Percentiles rank a stretch among this genome's conserved stretches.
Evolutionary conservation across 2,888 invertebrate genomes (phyloP).

Genomic region (Clanis bilineata): DNA sequence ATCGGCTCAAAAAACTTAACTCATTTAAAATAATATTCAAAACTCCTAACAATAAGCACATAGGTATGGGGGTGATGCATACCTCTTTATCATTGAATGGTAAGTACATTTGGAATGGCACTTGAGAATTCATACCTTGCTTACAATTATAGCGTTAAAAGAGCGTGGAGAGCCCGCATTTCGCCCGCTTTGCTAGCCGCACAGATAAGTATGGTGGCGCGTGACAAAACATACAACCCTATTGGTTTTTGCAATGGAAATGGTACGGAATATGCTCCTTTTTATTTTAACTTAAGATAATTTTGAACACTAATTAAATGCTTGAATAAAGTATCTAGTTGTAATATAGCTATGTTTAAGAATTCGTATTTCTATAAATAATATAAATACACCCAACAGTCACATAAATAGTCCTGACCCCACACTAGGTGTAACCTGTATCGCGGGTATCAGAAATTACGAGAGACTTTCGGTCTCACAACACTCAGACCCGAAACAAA

Average conservation of each 20-base stretch:
- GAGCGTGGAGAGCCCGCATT: slow-evolving; percentile 52
- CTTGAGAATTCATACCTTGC: slow-evolving; percentile 5
- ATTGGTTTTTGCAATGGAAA: slow-evolving; percentile 25
- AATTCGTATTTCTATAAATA: no score
- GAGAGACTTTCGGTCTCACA: no score
- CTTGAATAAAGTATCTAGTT: no score
- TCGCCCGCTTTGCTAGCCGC: slow-evolving; percentile 43
- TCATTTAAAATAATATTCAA: background rate
- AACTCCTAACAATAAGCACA: background rate
- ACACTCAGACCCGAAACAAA: no score
- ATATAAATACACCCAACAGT: no score
- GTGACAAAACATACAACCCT: slow-evolving; percentile 35
- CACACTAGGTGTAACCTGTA: no score
- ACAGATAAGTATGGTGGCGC: slow-evolving; percentile 47
- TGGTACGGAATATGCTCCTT: slow-evolving; percentile 35
- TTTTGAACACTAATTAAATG: background rate
- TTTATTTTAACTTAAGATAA: background rate
- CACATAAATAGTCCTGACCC: no score
- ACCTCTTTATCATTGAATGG: slow-evolving; percentile 16
- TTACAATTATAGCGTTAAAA: slow-evolving; percentile 1
- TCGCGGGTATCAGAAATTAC: no score
- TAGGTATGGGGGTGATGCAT: background rate
- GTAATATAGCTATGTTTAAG: no score
- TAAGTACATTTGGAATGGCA: slow-evolving; percentile 15
- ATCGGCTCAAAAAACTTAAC: no score